phyloP scores from a whole-genome alignment of 2,797 vertebrate species.

The Capromys pilorides region DNA sequence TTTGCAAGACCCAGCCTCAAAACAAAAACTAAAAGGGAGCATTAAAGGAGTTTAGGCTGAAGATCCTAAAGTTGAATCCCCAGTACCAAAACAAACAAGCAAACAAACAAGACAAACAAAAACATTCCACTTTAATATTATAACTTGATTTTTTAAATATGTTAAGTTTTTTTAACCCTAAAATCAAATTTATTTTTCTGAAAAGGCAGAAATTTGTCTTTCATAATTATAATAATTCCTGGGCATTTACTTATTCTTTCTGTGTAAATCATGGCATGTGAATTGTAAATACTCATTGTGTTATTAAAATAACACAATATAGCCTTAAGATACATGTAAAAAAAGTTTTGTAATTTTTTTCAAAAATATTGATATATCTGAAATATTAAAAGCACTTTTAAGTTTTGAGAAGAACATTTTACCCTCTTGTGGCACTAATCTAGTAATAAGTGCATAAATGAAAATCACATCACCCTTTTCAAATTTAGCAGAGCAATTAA shows the following conservation, averaged over 20 bases:
- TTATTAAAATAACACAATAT: neutral
- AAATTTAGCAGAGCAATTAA: constrained; percentile 18
- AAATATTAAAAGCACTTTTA: constrained; percentile 1
- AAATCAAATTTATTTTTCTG: constrained; percentile 13
- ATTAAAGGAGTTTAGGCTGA: neutral
- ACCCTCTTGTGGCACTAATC: neutral
- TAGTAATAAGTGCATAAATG: neutral
- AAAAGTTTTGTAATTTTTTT: neutral
- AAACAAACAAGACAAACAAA: neutral
- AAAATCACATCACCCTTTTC: neutral
- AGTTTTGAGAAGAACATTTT: neutral
- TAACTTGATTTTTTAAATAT: neutral
- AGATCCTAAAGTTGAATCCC: neutral
- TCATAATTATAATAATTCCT: neutral
- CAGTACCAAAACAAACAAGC: neutral
- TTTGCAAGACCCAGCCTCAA: neutral
- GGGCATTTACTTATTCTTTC: neutral
- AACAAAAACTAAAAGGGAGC: neutral
- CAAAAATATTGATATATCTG: constrained; percentile 11
- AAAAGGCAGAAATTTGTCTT: constrained; percentile 1
- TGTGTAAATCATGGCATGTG: neutral
- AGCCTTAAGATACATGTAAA: neutral
- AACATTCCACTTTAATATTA: neutral
- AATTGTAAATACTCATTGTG: neutral
- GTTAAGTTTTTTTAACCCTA: neutral